A percentile compares a stretch with the other conserved stretches of the same genome.
Conservation (phyloP, 2,797 vertebrate genomes). For the Lateolabrax maculatus region DNA sequence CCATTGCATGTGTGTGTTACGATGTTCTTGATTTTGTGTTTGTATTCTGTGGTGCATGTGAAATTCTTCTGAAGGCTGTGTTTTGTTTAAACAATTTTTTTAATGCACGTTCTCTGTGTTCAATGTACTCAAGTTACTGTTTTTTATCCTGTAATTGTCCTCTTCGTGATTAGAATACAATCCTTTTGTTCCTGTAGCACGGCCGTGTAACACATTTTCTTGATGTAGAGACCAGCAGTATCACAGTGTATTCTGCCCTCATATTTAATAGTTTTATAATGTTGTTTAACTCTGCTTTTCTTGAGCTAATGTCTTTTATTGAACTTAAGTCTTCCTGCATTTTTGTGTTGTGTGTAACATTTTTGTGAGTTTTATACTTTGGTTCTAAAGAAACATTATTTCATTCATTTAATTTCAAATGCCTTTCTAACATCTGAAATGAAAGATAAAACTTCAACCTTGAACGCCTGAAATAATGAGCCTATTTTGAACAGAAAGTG, state of each 20-base stretch:
- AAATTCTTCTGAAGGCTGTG: slow-evolving; percentile 20
- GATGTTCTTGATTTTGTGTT: slow-evolving; percentile 24
- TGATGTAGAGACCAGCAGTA: background rate
- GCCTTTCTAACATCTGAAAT: background rate
- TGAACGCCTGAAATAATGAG: background rate
- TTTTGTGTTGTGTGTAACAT: background rate
- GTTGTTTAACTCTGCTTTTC: no score
- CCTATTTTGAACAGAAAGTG: background rate
- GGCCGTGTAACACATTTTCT: background rate
- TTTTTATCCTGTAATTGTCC: background rate
- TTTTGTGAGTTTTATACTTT: background rate
- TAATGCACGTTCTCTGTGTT: slow-evolving; percentile 1
- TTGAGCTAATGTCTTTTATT: background rate
- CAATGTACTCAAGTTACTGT: slow-evolving; percentile 1
- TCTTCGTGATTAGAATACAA: background rate
- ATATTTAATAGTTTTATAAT: no score
- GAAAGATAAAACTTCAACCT: no score
- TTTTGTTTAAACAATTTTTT: slow-evolving; percentile 28
- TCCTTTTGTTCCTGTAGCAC: slow-evolving; percentile 13
- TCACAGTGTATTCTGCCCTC: background rate
- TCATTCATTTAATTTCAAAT: background rate
- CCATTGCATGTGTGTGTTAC: background rate
- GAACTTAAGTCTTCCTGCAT: background rate
- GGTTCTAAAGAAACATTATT: background rate
- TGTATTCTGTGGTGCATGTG: slow-evolving; percentile 15